Base-by-base conservation (phyloP, 2,797 vertebrate species). In the Melanotaenia parkinsoni region DNA sequence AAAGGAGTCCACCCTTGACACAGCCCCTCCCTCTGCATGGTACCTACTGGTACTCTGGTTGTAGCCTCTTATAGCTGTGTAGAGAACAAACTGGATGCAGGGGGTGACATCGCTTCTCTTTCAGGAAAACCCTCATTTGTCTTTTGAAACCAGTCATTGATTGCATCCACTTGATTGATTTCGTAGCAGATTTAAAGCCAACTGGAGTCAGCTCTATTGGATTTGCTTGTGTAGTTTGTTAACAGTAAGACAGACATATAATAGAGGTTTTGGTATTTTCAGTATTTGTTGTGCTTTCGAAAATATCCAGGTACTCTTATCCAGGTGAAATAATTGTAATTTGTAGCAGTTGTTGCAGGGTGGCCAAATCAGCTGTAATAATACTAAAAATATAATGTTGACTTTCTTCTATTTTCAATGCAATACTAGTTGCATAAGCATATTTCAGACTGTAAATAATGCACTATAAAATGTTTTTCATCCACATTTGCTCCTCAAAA, bases 231-330 rank as follows among this genome's bases (percentile, higher is more conserved):
- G 83, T 84, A 35, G 58, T 74, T 84, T 80, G 62, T 89, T 64
- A 58, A 81, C 70, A 53, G 76, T 75, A 60, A 77, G 85, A 80
- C 51, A 51, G 84, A 86, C 20, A 70, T 80, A 81, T 72, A 74
- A 72, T 76, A 84, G 50, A 64, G 70, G 76, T 84, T 88, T 88
- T 72, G 59, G 72, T 86, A 76, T 79, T 70, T 90, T 87, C 58
- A 32, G 76, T 92, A 90, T 87, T 76, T 86, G 66, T 84, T 91
- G 89, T 90, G 88, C 86, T 91, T 90, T 88, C 83, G 47, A 74
- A 73, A 82, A 89, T 85, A 94, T 93, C 94, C 94, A 95, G 94
- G 94, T 95, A 91, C 83, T 94, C 89, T 93, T 90, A 94, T 95
- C 92, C 94, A 95, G 94, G 94, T 95, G 89, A 92, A 90, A 90